Conservation (phyloP, 53 echinoderm and acorn worm species). For the Echinarachnius parma region DNA sequence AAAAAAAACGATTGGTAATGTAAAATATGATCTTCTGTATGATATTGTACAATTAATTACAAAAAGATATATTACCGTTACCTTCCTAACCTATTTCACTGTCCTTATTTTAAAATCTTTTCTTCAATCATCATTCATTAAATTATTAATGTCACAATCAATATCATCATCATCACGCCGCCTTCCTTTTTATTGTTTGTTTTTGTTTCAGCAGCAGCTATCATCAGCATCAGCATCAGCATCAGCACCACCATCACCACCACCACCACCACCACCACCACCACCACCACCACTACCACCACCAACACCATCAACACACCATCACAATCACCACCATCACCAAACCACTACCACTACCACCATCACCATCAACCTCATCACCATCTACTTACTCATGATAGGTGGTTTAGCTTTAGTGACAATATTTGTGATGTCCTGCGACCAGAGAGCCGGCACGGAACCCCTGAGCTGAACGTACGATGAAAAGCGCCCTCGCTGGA, state of each 20-base stretch:
- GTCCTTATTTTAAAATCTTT: too few relatives aligned
- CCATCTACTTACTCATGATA: conserved; percentile 71
- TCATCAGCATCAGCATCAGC: too few relatives aligned
- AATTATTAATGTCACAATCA: too few relatives aligned
- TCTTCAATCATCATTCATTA: too few relatives aligned
- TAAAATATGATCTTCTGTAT: too few relatives aligned
- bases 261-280: not conserved
- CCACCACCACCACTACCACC: not conserved
- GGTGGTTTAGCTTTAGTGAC: conserved; percentile 95
- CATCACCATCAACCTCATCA: not conserved
- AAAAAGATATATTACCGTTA: too few relatives aligned
- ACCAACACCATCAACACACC: not conserved
- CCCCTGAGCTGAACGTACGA: conserved; percentile 82
- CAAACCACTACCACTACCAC: not conserved
- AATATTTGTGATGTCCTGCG: conserved; percentile 92
- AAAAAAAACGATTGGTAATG: too few relatives aligned
- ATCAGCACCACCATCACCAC: not conserved
- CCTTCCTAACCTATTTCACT: too few relatives aligned
- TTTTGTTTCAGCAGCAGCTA: too few relatives aligned
- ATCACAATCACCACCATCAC: not conserved
- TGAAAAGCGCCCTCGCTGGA: conserved; percentile 89
- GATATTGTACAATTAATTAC: too few relatives aligned
- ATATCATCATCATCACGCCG: too few relatives aligned
- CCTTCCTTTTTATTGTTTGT: too few relatives aligned
- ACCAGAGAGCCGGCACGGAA: conserved; percentile 91